Conservation (phyloP, 2,797 vertebrate species). For the Sebastes melanostomus region DNA sequence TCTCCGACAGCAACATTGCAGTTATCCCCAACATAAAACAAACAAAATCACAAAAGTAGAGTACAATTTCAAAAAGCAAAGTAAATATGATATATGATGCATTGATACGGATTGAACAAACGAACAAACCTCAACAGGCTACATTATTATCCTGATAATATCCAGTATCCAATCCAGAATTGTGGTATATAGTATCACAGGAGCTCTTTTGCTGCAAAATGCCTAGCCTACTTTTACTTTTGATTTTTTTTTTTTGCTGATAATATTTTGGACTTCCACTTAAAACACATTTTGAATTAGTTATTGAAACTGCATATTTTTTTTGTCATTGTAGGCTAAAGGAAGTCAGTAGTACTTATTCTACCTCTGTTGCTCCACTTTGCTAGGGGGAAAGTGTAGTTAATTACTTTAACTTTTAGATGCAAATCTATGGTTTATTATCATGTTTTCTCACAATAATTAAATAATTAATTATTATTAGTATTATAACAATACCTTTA, state of each 20-base stretch:
- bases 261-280: not conserved
- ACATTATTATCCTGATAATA: too few relatives aligned
- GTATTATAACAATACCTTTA: too few relatives aligned
- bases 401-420: too few relatives aligned
- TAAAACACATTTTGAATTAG: not conserved
- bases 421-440: too few relatives aligned
- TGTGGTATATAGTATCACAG: not conserved
- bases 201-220: not conserved
- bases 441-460: too few relatives aligned
- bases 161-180: not conserved
- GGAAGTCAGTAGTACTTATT: too few relatives aligned
- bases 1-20: not conserved
- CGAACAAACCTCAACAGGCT: too few relatives aligned
- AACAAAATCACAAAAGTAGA: not conserved
- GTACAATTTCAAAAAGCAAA: not conserved
- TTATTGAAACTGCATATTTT: not conserved
- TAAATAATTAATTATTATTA: too few relatives aligned
- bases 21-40: not conserved
- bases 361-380: too few relatives aligned
- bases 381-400: too few relatives aligned
- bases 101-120: too few relatives aligned
- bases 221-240: not conserved
- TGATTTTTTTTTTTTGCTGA: not conserved
- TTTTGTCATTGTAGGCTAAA: not conserved
- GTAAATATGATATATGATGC: too few relatives aligned